Evolutionary conservation across 1,140 invertebrate species (phyloP).

Genomic region (Drosophila arawakana): DNA sequence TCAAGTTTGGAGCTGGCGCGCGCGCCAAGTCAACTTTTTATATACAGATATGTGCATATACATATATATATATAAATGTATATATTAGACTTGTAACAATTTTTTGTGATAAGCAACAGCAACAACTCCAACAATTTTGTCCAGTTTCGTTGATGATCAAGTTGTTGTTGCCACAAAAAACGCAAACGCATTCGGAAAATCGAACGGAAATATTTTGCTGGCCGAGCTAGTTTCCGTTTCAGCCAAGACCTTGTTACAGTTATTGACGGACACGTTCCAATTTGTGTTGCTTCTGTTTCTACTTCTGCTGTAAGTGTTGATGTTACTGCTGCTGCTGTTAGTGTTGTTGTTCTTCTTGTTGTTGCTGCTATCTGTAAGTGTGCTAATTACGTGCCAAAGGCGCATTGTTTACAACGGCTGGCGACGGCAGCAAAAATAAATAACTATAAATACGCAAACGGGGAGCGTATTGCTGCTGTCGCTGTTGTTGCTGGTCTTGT

Average conservation of each 20-base stretch:
- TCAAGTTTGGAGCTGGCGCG: conserved; percentile 63
- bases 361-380: conserved; percentile 58
- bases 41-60: background rate
- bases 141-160: conserved; percentile 27
- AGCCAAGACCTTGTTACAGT: conserved; percentile 75
- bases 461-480: conserved; percentile 32
- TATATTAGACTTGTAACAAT: conserved; percentile 39
- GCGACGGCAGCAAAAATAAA: conserved; percentile 64
- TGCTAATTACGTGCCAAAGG: conserved; percentile 81
- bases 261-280: conserved; percentile 80
- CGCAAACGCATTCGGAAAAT: conserved; percentile 20
- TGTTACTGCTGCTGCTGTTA: background rate
- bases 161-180: conserved; percentile 13
- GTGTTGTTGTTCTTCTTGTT: conserved; percentile 23
- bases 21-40: conserved; percentile 69
- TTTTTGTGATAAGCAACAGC: conserved; percentile 46
- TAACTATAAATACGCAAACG: conserved; percentile 76
- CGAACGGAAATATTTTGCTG: conserved; percentile 29
- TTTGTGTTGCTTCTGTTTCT: conserved; percentile 38
- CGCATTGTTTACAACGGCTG: conserved; percentile 72
- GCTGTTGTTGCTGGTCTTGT: conserved; percentile 40
- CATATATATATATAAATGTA: background rate
- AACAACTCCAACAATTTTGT: conserved; percentile 26
- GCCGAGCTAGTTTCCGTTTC: conserved; percentile 55
- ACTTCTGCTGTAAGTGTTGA: background rate